Base-by-base conservation (phyloP, 2,113 vertebrate species). In the Cranoglanis bouderius region DNA sequence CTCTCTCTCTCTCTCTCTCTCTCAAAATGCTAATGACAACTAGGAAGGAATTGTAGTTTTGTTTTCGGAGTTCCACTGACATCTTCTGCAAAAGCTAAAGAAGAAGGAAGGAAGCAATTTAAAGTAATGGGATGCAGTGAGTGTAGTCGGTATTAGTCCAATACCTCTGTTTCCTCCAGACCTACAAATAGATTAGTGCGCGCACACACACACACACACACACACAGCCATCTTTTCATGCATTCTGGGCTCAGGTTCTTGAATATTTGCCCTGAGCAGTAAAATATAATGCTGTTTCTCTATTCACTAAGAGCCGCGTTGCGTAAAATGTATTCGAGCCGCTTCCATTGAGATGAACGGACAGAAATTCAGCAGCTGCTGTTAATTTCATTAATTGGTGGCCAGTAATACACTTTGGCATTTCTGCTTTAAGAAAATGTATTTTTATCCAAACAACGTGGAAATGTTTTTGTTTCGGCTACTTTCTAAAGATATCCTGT, bases 61-160 rank as follows among this genome's bases (percentile, higher is more conserved):
- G n/a, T 55, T 19, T 75, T 38, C 43, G 18, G 70, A 43, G 49
- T 55, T 85, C 51, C 49, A 55, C n/a, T 72, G 49, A 77, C 74
- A 13, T 43, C 40, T 49, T 12, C 85, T 43, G n/a, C 10, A 70
- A 43, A 38, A 49, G 26, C 77, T 46, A 6, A 78, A 32, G 75
- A 32, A 46, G 24, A 8, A 61, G 72, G 75, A 72, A 85, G 61
- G 85, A 86, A 61, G 40, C 74, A 43, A 65, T 87, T 87, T 81
- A 80, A 61, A 51, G 72, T 78, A 49, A 78, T 77, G 74, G 85
- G 85, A 51, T 67, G 40, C 46, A 85, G 32, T 67, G 40, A 74
- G 24, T 26, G 24, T 40, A 19, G 29, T 51, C 40, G 18, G 75
- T 35, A 65, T 9, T 46, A 29, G 51, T 21, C n/a, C 57, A 80